Evolutionary conservation across 2,888 invertebrate genomes (phyloP).

Genomic region (Brachyptera putata): DNA sequence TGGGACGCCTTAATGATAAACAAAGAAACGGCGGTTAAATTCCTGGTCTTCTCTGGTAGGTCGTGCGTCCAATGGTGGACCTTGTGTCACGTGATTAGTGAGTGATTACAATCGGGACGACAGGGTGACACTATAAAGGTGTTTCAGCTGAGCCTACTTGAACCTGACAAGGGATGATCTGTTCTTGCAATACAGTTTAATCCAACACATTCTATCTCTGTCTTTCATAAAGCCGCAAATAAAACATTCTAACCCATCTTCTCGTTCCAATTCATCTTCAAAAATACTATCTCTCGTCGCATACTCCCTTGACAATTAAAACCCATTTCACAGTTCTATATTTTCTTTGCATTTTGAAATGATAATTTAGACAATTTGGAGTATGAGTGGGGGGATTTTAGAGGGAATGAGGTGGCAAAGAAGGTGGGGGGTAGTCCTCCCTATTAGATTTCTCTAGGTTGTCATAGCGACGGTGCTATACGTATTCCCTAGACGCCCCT

Average conservation of each 20-base stretch:
- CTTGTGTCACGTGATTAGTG: too few relatives aligned
- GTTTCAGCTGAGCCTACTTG: too few relatives aligned
- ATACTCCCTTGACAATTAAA: constrained; percentile 36
- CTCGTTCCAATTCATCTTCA: constrained; percentile 12
- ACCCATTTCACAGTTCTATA: constrained; percentile 37
- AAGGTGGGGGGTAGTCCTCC: constrained; percentile 27
- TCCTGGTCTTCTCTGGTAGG: too few relatives aligned
- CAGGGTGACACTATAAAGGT: too few relatives aligned
- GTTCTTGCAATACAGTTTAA: too few relatives aligned
- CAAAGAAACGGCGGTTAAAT: too few relatives aligned
- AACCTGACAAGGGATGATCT: too few relatives aligned
- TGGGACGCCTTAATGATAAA: too few relatives aligned
- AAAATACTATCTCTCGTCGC: constrained; percentile 13
- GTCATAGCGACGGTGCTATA: constrained; percentile 37
- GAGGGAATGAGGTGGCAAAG: constrained; percentile 23
- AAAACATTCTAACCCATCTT: constrained; percentile 15
- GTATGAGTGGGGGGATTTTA: constrained; percentile 27
- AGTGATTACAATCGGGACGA: too few relatives aligned
- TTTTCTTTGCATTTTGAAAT: constrained; percentile 41
- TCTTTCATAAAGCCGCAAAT: constrained; percentile 19
- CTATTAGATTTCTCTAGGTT: constrained; percentile 41
- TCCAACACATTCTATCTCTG: constrained; percentile 22
- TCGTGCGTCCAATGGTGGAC: too few relatives aligned
- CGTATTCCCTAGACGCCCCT: constrained; percentile 39
- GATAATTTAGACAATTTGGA: constrained; percentile 41